A percentile compares a stretch with the other conserved stretches of the same genome.
These are phyloP conservation scores for Gastrophysa polygoni DNA, from an alignment of 2,888 invertebrate species.

Conservation along the genomic window DNA sequence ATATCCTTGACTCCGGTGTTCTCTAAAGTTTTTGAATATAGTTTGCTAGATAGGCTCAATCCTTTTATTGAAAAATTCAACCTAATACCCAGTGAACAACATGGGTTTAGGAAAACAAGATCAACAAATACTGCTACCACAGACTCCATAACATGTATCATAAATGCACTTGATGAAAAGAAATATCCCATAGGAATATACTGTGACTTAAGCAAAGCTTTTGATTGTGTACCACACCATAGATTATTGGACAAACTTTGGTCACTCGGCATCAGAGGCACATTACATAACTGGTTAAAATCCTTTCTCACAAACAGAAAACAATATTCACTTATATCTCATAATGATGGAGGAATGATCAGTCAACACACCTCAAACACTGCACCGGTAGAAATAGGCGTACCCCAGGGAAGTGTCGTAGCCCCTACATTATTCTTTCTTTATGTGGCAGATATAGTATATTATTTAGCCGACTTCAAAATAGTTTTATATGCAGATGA, in stretches of 20 bases:
- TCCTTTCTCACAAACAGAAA: neutral
- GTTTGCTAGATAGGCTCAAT: no score
- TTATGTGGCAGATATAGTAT: neutral
- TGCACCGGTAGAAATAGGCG: neutral
- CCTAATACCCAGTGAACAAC: neutral
- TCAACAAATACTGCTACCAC: neutral
- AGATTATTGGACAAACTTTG: constrained; percentile 1
- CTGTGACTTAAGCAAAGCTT: constrained; percentile 2
- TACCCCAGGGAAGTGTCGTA: neutral
- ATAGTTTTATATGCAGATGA: constrained; percentile 2
- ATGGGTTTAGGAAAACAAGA: neutral
- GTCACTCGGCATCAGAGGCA: neutral
- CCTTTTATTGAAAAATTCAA: no score
- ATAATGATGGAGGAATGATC: neutral
- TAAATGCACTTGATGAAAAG: neutral
- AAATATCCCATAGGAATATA: neutral
- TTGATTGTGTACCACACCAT: neutral
- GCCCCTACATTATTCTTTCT: neutral
- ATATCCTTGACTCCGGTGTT: neutral
- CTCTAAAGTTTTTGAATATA: no score
- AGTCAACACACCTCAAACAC: neutral
- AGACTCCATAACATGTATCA: no score
- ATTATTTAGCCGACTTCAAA: constrained; percentile 4
- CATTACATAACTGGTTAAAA: neutral
- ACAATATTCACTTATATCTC: no score